Conservation (phyloP, 2,113 vertebrate species). For the Eublepharis macularius region DNA sequence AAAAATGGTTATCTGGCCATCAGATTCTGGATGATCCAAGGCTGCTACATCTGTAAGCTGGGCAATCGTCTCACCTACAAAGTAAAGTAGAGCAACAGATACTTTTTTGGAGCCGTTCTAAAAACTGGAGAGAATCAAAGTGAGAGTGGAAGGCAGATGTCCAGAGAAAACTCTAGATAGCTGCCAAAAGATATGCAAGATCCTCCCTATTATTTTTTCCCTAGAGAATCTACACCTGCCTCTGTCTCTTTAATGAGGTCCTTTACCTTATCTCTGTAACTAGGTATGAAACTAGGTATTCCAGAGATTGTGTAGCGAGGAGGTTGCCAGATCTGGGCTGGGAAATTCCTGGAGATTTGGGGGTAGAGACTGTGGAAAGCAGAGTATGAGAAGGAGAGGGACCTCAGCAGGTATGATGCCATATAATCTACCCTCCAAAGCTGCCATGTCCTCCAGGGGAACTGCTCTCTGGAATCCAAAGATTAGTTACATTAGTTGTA, state of each 20-base stretch:
- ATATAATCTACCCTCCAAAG: too few species aligned
- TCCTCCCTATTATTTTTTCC: not conserved
- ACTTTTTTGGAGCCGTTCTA: not conserved
- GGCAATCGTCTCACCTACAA: conserved; percentile 91
- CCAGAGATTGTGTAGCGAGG: too few species aligned
- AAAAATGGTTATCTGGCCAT: conserved; percentile 85
- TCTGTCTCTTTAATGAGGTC: not conserved
- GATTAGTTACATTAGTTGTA: too few species aligned
- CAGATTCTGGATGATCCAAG: conserved; percentile 74
- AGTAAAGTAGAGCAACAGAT: not conserved
- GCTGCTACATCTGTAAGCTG: conserved; percentile 87
- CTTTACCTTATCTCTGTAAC: not conserved
- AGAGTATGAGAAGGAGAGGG: too few species aligned
- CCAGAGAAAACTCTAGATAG: not conserved
- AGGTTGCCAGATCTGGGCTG: too few species aligned
- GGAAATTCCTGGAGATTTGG: too few species aligned
- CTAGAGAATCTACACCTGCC: not conserved
- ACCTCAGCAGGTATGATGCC: too few species aligned
- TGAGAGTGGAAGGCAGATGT: not conserved
- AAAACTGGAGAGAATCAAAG: not conserved
- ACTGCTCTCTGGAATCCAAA: too few species aligned
- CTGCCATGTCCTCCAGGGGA: too few species aligned
- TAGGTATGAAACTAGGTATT: not conserved
- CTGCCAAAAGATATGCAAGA: not conserved
- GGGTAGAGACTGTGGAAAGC: too few species aligned